Evolutionary conservation across 1,140 invertebrate species (phyloP), one percentile per base, ranked within the genome.

Genomic region (Yoshiicerus persimilis): DNA sequence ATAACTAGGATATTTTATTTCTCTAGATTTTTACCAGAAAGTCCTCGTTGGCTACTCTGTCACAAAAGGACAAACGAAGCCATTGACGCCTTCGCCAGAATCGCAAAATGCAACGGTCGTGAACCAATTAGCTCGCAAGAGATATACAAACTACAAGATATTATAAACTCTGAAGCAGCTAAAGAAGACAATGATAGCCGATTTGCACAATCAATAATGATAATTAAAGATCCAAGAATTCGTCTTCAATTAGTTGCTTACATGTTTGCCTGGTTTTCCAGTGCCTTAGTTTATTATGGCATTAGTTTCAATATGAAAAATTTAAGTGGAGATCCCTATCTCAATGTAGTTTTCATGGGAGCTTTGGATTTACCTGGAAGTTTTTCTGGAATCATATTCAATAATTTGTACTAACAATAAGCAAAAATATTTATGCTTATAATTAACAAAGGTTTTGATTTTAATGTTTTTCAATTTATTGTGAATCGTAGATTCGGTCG

Each of bases 31-130:
- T 30, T 90, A 62, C 87, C 87, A 34, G 88, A 90, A 84, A 86
- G 83, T 87, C 89, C 89, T 39, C 62, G 88, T 13, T 91, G 87
- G 88, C 87, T 89, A 16, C 80, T 91, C 11, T 85, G 85, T 13
- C 64, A 86, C 32, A 89, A 86, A 20, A 66, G 80, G 70, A 88
- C 88, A 39, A 32, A 86, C 11, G 88, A 89, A 62, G 89, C 89
- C 5, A 20, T 30, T 6, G 32, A 62, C 47, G 86, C 75, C 1
- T 87, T 91, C 16, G 25, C 64, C 13, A 86, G 36, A 34, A 89
- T 91, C 47, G 86, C 90, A 1, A 86, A 87, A 47, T 89, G 84
- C 32, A 91, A 91, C 47, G 80, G 36, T 10, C n/a, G 83, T 9
- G 20, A 66, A 2, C 11, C 16, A 9, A 30, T 87, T n/a, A 20